A percentile compares a stretch with the other conserved stretches of the same genome.
phyloP scores from a whole-genome alignment of 1,140 invertebrate genomes.

The Elysia chlorotica region DNA sequence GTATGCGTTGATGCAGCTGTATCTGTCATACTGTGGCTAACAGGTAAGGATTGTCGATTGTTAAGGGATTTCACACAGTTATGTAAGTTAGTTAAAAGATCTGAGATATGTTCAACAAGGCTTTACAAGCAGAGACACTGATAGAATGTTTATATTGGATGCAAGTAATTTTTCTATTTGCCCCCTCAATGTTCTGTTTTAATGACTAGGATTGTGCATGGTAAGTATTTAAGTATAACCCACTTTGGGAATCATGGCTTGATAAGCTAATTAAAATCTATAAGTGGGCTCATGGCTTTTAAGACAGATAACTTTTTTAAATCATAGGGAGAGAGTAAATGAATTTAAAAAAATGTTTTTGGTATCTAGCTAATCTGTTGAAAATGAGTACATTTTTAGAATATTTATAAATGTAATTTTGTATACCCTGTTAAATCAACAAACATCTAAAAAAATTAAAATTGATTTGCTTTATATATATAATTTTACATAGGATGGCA shows the following conservation, averaged over 20 bases:
- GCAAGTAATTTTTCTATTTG: neutral
- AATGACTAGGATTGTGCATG: neutral
- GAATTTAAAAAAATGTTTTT: too few species aligned
- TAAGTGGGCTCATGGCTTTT: too few species aligned
- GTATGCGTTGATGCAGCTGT: conserved; percentile 38
- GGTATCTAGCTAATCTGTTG: too few species aligned
- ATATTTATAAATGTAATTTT: too few species aligned
- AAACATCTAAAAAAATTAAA: neutral
- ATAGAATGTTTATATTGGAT: neutral
- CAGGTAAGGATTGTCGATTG: conserved; percentile 29
- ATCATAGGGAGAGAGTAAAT: too few species aligned
- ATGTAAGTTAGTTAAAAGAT: too few species aligned
- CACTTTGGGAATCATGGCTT: too few species aligned
- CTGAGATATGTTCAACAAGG: neutral
- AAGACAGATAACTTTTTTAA: too few species aligned
- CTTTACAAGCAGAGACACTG: neutral
- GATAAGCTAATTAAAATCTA: too few species aligned
- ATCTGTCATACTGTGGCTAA: conserved; percentile 43
- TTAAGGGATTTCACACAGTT: neutral
- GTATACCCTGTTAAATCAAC: too few species aligned
- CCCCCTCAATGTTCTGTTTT: neutral
- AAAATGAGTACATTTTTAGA: too few species aligned
- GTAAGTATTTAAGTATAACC: too few species aligned
- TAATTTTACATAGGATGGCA: neutral
- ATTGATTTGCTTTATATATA: neutral